A percentile compares a stretch with the other conserved stretches of the same genome.
Evolutionary conservation across 2,797 vertebrate genomes (phyloP).

Genomic region (Pantherophis vulpinus): DNA sequence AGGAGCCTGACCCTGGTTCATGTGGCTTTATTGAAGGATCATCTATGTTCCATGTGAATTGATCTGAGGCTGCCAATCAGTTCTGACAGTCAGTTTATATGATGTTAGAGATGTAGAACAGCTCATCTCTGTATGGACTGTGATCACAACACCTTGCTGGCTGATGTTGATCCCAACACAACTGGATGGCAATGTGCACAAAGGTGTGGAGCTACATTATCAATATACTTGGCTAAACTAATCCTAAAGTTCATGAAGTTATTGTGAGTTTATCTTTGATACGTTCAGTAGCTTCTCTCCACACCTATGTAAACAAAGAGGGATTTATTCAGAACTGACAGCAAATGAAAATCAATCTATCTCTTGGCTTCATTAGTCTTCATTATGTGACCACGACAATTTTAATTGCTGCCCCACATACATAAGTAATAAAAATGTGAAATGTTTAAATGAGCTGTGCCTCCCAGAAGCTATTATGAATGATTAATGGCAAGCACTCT

Average conservation of each 20-base stretch:
- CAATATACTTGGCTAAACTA: not conserved
- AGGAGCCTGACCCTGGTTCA: not conserved
- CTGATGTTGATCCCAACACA: not conserved
- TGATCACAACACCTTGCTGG: not conserved
- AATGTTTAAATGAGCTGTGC: constrained; percentile 67
- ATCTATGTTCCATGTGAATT: not conserved
- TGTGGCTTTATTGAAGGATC: not conserved
- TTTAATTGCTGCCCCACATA: constrained; percentile 67
- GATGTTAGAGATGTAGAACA: not conserved
- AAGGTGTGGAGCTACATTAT: not conserved
- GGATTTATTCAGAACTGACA: constrained; percentile 59
- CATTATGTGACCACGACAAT: constrained; percentile 63
- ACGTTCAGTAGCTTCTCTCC: not conserved
- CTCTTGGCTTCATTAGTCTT: constrained; percentile 66
- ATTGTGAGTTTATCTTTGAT: constrained; percentile 33
- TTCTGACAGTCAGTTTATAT: not conserved
- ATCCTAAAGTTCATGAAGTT: constrained; percentile 6
- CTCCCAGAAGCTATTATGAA: constrained; percentile 74
- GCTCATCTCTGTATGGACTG: not conserved
- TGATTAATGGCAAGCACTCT: constrained; percentile 78
- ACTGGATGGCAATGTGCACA: not conserved
- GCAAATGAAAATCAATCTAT: constrained; percentile 62
- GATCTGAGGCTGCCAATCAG: not conserved
- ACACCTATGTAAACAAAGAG: constrained; percentile 33
- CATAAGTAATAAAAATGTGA: constrained; percentile 68